These are phyloP conservation scores for Sycobia sp. DNA, from an alignment of 1,140 invertebrate genomes.

Conservation along the genomic window DNA sequence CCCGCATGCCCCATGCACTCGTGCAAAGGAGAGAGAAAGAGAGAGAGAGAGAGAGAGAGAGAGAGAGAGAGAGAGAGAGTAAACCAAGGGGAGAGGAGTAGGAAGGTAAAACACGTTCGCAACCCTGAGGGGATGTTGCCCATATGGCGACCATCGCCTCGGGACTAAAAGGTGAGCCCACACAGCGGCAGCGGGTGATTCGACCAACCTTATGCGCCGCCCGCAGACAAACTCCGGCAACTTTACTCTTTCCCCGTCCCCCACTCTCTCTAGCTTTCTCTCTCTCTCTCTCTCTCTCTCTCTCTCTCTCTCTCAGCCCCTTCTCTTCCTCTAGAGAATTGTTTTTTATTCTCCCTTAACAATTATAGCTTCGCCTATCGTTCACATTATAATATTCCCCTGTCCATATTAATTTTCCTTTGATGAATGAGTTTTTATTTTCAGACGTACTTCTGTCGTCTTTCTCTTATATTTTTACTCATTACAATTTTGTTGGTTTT, in stretches of 20 bases:
- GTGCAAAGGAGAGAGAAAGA: constrained; percentile 1
- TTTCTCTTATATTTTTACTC: constrained; percentile 19
- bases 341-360: no score
- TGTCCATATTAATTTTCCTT: constrained; percentile 15
- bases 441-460: constrained; percentile 18
- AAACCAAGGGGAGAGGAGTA: no score
- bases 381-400: constrained; percentile 23
- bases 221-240: not conserved
- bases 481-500: no score
- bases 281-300: constrained; percentile 38
- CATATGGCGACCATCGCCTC: constrained; percentile 57
- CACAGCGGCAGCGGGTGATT: not conserved
- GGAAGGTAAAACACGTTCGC: constrained; percentile 45
- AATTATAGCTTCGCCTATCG: not conserved
- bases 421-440: constrained; percentile 30
- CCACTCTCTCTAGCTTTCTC: constrained; percentile 34
- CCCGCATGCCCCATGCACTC: constrained; percentile 44
- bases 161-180: constrained; percentile 51
- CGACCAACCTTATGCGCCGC: not conserved
- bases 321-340: no score
- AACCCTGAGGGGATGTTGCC: constrained; percentile 54
- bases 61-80: not conserved
- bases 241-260: not conserved
- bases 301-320: constrained; percentile 26
- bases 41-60: constrained; percentile 26